A percentile compares a stretch with the other conserved stretches of the same genome.
Conservation (phyloP, 2,797 vertebrate species). For the Muscicapa striata region DNA sequence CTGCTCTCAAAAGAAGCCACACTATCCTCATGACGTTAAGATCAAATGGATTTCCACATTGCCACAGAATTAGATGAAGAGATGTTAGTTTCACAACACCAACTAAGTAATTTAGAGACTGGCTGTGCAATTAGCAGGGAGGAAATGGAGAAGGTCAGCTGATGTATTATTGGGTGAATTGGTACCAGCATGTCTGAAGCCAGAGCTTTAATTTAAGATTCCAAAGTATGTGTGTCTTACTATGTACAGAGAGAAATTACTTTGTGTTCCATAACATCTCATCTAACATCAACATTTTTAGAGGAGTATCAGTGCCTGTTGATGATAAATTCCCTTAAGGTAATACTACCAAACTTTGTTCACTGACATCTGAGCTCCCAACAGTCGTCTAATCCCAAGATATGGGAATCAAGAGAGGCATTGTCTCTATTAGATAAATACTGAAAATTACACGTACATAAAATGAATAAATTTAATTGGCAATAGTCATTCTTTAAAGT, state of each 20-base stretch:
- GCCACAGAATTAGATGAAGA: neutral
- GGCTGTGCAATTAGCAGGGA: neutral
- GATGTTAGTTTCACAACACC: neutral
- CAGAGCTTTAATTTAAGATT: neutral
- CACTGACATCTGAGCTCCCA: neutral
- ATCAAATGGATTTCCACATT: neutral
- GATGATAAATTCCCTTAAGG: neutral
- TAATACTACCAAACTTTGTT: neutral
- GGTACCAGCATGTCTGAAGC: conserved; percentile 19
- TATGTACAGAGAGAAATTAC: neutral
- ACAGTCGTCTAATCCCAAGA: neutral
- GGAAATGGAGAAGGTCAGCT: conserved; percentile 7
- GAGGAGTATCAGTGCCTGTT: neutral
- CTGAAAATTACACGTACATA: neutral
- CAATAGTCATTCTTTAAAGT: neutral
- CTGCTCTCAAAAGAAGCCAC: neutral
- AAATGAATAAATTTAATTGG: neutral
- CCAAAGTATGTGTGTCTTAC: neutral
- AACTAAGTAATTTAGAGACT: neutral
- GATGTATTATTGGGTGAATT: neutral
- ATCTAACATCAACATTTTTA: neutral
- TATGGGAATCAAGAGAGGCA: neutral
- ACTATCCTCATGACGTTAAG: neutral
- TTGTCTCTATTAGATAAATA: neutral
- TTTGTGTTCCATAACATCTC: neutral